phyloP scores from a whole-genome alignment of 53 echinoderm and acorn worm genomes.

The Hippasteria phrygiana region DNA sequence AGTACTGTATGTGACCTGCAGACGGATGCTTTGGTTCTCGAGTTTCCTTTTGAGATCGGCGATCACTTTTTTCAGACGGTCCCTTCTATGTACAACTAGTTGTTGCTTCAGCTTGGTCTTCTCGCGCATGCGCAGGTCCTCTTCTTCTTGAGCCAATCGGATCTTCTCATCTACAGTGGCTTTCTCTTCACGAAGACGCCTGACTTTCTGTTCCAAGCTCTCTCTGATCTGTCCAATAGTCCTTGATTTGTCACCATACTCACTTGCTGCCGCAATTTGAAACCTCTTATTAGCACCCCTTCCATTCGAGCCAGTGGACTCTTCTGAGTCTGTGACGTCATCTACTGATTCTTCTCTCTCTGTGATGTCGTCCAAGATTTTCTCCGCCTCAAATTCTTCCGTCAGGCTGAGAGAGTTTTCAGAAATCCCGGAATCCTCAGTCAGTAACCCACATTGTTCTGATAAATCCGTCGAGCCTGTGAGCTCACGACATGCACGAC shows the following conservation, averaged over 20 bases:
- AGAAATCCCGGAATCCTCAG: slow-evolving; percentile 46
- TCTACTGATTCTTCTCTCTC: slow-evolving; percentile 49
- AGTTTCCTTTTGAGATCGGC: slow-evolving; percentile 79
- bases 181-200: slow-evolving; percentile 87
- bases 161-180: slow-evolving; percentile 87
- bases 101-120: slow-evolving; percentile 78
- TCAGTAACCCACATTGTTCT: not conserved
- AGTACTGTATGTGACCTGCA: slow-evolving; percentile 88
- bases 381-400: slow-evolving; percentile 43
- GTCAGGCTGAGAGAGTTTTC: slow-evolving; percentile 42
- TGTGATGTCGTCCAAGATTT: slow-evolving; percentile 42
- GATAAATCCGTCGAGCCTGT: not conserved
- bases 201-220: slow-evolving; percentile 90
- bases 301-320: not conserved
- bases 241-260: slow-evolving; percentile 15
- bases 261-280: not conserved
- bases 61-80: slow-evolving; percentile 85
- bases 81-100: slow-evolving; percentile 79
- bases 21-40: slow-evolving; percentile 85
- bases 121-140: slow-evolving; percentile 77
- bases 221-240: slow-evolving; percentile 81
- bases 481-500: not conserved
- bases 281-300: not conserved
- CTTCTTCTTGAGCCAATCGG: slow-evolving; percentile 87
- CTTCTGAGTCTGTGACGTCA: slow-evolving; percentile 53